Evolutionary conservation across 2,113 vertebrate genomes (phyloP).

Genomic region (Willisornis vidua): DNA sequence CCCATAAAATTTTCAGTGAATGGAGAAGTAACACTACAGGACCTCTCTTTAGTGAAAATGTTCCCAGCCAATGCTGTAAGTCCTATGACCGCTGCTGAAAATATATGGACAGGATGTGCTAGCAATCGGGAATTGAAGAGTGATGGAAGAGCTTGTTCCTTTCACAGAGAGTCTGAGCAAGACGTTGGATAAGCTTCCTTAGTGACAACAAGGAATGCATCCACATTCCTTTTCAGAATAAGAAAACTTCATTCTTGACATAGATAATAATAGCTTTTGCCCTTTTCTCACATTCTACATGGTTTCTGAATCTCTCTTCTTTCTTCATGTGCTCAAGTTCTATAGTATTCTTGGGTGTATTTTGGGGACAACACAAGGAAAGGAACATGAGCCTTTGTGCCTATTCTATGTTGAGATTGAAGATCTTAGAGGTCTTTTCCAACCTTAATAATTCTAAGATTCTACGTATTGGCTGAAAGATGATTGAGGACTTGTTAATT

Average conservation of each 20-base stretch:
- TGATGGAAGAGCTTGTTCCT: neutral
- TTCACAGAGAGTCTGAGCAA: neutral
- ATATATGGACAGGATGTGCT: neutral
- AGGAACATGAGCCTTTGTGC: neutral
- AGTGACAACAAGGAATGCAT: neutral
- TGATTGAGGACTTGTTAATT: neutral
- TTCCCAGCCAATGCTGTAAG: neutral
- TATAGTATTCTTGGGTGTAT: neutral
- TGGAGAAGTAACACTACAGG: neutral
- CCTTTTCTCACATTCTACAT: neutral
- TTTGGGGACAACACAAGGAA: neutral
- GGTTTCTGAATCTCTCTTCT: neutral
- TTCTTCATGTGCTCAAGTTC: neutral
- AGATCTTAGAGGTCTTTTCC: neutral
- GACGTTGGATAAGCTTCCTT: neutral
- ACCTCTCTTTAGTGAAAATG: neutral
- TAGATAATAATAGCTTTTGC: neutral
- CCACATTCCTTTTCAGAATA: neutral
- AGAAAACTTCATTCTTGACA: neutral
- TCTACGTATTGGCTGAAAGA: neutral
- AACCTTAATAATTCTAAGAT: neutral
- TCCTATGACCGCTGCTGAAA: neutral
- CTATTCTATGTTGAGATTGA: neutral
- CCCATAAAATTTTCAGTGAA: neutral
- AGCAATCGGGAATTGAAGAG: too few species aligned